Evolutionary conservation across 2,888 invertebrate species (phyloP).

Genomic region (Aromia moschata): DNA sequence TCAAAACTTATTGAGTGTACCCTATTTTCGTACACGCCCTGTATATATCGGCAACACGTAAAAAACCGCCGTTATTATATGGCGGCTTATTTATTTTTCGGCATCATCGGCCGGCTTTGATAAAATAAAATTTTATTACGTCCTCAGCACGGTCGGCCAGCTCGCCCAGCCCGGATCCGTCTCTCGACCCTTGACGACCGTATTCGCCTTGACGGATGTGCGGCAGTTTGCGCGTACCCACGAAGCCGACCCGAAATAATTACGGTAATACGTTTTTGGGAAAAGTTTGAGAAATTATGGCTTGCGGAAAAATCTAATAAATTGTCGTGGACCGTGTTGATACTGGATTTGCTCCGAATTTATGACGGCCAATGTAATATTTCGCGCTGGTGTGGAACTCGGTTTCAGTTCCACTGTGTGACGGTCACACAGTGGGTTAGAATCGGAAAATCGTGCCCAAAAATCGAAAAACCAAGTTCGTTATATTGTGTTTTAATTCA

Average conservation of each 20-base stretch:
- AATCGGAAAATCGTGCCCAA: not conserved
- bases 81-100: no score
- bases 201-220: not conserved
- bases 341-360: no score
- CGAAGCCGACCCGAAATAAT: constrained; percentile 15
- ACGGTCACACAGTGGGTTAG: no score
- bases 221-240: constrained; percentile 8
- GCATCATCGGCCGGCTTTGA: constrained; percentile 5
- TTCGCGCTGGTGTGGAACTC: no score
- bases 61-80: no score
- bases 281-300: constrained; percentile 24
- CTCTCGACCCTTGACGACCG: constrained; percentile 7
- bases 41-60: no score
- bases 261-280: constrained; percentile 23
- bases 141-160: not conserved
- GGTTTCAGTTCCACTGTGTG: no score
- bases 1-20: no score
- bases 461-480: no score
- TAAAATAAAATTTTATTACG: constrained; percentile 22
- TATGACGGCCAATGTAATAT: no score
- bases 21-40: no score
- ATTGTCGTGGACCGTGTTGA: not conserved
- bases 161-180: constrained; percentile 1
- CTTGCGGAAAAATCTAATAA: constrained; percentile 23
- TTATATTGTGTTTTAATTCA: no score